Base-by-base conservation (phyloP, 1,140 invertebrate species). In the Bombus fervidus region DNA sequence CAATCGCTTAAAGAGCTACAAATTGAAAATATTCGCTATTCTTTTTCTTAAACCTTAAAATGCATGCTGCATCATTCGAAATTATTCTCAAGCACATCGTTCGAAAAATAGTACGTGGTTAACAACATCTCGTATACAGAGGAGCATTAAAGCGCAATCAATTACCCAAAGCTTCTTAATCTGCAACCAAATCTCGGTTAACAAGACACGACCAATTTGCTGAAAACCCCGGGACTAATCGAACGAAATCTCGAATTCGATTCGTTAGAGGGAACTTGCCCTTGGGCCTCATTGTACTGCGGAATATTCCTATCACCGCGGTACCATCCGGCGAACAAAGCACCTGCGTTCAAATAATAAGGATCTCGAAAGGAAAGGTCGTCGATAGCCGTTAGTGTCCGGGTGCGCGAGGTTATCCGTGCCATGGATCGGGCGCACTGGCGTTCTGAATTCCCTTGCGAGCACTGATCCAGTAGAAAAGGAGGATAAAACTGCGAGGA, bases 331-430 rank as follows among this genome's bases (percentile, higher is more conserved):
- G 43, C 64, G 87, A 62, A 68, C 75, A 82, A 82, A 71, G 87
- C 88, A 89, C 87, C 88, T 89, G 88, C 87, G 76, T 80, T 88
- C 84, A 71, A 74, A 86, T 89, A 89, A 89, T 87, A 90, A 85
- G 73, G 74, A 89, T 89, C 89, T 81, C 62, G 78, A 81, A 89
- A 68, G 76, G 80, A 90, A 89, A 89, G 89, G 78, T 87, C 88
- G 81, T 64, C 62, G 83, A 81, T 77, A 81, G 62, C 78, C 74
- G 73, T 84, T 89, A 79, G 84, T 89, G 87, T 91, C 91, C 91
- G 91, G 92, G 92, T 92, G 88, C 91, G 90, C 90, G 90, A 93
- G 91, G 91, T 93, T 92, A 93, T 91, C 91, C 89, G 79, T 86
- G 91, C 86, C 86, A 83, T 68, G 86, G 84, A 91, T 92, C 89